Base-by-base conservation (phyloP, 1,140 invertebrate species). In the Vanessa tameamea region DNA sequence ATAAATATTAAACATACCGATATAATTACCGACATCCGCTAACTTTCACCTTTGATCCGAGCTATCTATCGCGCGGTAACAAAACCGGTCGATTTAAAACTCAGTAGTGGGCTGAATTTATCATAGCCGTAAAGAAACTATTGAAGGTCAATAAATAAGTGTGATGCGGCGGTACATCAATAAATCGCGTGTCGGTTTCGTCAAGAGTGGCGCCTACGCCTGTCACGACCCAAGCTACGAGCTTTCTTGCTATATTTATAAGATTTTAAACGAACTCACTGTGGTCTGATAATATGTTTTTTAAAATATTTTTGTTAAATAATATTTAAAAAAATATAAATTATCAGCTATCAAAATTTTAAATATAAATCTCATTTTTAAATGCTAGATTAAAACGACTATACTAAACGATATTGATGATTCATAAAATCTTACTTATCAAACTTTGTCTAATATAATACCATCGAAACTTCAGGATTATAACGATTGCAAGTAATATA, bases 61-160 rank as follows among this genome's bases (percentile, higher is more conserved):
- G 20, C 61, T 48, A 64, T 63, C 64, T 48, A 64, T 63, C 64
- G 57, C 51, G 66, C 14, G 26, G 55, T 53, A 55, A 31, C 23
- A 55, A 53, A 69, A 69, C 72, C 47, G 47, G 48, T 74, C 31
- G 53, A 55, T 74, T 43, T 69, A 72, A 79, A 72, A 63, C 43
- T 75, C 72, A 61, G 51, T 75, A 72, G 78, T 73, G 43, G 73
- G 64, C 59, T 53, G 71, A 73, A 73, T 78, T 77, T 80, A 84
- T 81, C 78, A 69, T 65, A 70, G 66, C 73, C 68, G 79, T 88
- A 86, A 83, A 87, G 77, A 79, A 78, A 75, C 76, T 78, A 83
- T 82, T 73, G 74, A 66, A 79, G 73, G 77, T 76, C 81, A 85
- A 88, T 86, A 86, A 86, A 89, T 87, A 87, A 79, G 77, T 79